These are phyloP conservation scores for Poecilus cupreus DNA, from an alignment of 2,888 invertebrate genomes.

Conservation along the genomic window DNA sequence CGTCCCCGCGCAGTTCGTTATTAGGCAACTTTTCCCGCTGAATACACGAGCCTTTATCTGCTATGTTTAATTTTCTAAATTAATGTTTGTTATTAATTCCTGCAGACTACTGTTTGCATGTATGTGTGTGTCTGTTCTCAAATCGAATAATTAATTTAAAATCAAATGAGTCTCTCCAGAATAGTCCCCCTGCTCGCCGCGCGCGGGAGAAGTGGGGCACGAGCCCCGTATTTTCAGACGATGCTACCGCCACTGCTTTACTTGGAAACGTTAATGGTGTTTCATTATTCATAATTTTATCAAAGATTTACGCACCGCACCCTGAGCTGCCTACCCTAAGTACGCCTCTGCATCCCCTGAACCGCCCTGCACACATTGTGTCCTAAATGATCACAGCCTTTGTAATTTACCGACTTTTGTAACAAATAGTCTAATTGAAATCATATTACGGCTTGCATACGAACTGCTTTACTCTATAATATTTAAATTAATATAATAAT, in stretches of 20 bases:
- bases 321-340: conserved; percentile 13
- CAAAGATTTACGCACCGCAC: conserved; percentile 45
- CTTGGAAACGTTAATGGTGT: conserved; percentile 49
- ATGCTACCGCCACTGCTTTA: conserved; percentile 34
- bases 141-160: conserved; percentile 59
- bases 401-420: conserved; percentile 25
- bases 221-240: conserved; percentile 8
- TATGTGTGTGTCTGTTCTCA: conserved; percentile 43
- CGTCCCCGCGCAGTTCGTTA: conserved; percentile 12
- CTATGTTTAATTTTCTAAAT: conserved; percentile 59
- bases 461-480: too few relatives aligned
- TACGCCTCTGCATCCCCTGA: not conserved
- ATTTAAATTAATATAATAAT: too few relatives aligned
- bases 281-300: conserved; percentile 57
- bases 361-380: not conserved
- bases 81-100: conserved; percentile 60
- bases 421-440: not conserved
- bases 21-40: conserved; percentile 55
- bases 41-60: conserved; percentile 55
- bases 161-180: conserved; percentile 56
- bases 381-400: not conserved
- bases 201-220: not conserved
- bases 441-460: not conserved
- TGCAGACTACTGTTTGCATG: conserved; percentile 53
- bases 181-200: not conserved